Conservation (phyloP, 2,888 invertebrate genomes). For the Mimas tiliae region DNA sequence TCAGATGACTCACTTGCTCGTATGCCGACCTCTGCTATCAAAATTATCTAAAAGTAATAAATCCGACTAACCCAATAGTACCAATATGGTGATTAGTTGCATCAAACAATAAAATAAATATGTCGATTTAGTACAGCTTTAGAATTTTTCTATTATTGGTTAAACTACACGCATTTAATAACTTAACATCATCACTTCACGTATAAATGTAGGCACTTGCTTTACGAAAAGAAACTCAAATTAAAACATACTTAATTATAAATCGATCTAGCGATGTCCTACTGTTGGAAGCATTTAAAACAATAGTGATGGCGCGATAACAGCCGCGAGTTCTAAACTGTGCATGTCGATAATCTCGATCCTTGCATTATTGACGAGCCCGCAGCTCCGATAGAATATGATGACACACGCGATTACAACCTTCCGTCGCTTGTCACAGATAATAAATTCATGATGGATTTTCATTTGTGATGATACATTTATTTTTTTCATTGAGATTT, state of each 20-base stretch:
- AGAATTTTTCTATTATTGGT: too few species aligned
- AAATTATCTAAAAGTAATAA: too few species aligned
- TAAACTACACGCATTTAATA: too few species aligned
- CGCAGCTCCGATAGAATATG: conserved; percentile 73
- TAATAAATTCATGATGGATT: conserved; percentile 68
- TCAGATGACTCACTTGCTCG: too few species aligned
- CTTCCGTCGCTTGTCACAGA: conserved; percentile 67
- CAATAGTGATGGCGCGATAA: conserved; percentile 76
- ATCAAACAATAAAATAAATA: too few species aligned
- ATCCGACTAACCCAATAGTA: too few species aligned
- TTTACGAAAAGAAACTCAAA: conserved; percentile 33
- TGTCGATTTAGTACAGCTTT: too few species aligned
- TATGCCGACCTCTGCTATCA: too few species aligned
- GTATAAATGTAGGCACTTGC: background rate
- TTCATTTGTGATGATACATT: conserved; percentile 65
- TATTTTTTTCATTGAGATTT: conserved; percentile 50
- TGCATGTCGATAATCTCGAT: conserved; percentile 80
- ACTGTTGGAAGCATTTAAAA: conserved; percentile 68
- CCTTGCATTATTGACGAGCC: conserved; percentile 77
- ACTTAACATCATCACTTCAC: background rate
- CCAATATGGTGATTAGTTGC: too few species aligned
- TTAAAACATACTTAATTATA: conserved; percentile 50
- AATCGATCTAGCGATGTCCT: conserved; percentile 67
- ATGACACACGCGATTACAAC: conserved; percentile 76
- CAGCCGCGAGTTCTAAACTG: conserved; percentile 64